A percentile compares a stretch with the other conserved stretches of the same genome.
These are phyloP conservation scores for Furcifer pardalis DNA, from an alignment of 2,797 vertebrate species.

Conservation along the genomic window DNA sequence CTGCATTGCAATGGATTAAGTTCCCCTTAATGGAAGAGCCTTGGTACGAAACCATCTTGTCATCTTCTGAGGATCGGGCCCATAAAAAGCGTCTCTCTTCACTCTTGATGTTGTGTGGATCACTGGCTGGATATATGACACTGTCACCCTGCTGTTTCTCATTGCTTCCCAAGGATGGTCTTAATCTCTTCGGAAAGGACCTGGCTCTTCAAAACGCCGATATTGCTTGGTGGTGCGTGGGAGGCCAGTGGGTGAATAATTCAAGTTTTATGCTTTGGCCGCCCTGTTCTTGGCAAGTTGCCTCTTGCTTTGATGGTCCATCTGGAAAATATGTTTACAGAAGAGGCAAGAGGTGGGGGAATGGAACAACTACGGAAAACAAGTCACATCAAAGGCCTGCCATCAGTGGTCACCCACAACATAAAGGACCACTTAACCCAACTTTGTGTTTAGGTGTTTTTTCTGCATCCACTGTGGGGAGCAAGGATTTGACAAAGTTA, in stretches of 20 bases:
- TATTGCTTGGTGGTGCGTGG: constrained; percentile 51
- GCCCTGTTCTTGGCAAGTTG: constrained; percentile 46
- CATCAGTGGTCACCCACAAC: background rate
- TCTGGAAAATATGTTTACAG: constrained; percentile 34
- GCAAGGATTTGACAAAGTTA: background rate
- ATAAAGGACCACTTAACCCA: background rate
- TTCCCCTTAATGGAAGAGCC: constrained; percentile 29
- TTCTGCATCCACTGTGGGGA: background rate
- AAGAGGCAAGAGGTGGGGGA: background rate
- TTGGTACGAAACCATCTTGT: constrained; percentile 1
- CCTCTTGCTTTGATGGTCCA: constrained; percentile 36
- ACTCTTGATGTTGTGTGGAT: background rate
- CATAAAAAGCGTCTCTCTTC: too few species aligned
- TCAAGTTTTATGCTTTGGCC: constrained; percentile 49
- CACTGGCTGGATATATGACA: constrained; percentile 48
- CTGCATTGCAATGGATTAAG: constrained; percentile 2
- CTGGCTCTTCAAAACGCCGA: constrained; percentile 48
- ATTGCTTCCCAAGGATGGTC: constrained; percentile 31
- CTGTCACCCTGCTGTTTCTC: constrained; percentile 28
- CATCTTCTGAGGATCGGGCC: background rate
- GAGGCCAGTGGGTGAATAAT: constrained; percentile 62
- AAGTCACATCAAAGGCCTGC: background rate
- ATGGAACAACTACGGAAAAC: background rate
- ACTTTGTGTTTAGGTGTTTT: background rate
- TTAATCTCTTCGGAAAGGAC: constrained; percentile 30